These are phyloP conservation scores for Vipera latastei DNA, from an alignment of 2,797 vertebrate species.

Conservation along the genomic window DNA sequence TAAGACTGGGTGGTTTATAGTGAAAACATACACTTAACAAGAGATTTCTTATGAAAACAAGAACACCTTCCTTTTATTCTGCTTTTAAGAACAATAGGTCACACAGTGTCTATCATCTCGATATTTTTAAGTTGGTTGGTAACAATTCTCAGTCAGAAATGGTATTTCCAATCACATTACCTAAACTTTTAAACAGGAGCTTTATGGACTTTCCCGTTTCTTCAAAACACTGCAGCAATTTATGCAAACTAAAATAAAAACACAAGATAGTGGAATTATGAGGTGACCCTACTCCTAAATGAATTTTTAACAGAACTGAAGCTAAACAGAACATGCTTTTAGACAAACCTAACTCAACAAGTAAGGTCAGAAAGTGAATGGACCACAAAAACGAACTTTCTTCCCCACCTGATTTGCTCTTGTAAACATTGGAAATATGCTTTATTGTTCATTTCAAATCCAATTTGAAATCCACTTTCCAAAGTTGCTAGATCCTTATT, in stretches of 20 bases:
- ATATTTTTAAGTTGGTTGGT: background rate
- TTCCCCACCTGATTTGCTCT: background rate
- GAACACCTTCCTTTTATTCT: background rate
- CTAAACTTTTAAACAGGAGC: background rate
- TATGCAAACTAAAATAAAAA: background rate
- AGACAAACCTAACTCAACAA: background rate
- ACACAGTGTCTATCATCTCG: background rate
- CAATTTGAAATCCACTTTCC: background rate
- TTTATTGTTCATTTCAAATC: background rate
- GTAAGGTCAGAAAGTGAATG: background rate
- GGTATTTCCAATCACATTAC: background rate
- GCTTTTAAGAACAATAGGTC: background rate
- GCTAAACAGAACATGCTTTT: background rate
- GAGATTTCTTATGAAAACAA: background rate
- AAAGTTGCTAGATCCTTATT: background rate
- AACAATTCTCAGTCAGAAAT: background rate
- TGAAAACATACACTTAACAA: background rate
- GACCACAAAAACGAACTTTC: background rate
- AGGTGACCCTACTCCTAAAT: background rate
- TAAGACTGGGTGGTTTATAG: background rate
- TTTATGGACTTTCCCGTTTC: background rate
- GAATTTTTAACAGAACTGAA: background rate
- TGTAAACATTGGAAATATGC: background rate
- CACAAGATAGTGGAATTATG: background rate
- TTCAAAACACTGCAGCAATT: background rate